phyloP scores from a whole-genome alignment of 1,140 invertebrate genomes.

The Achatina immaculata region DNA sequence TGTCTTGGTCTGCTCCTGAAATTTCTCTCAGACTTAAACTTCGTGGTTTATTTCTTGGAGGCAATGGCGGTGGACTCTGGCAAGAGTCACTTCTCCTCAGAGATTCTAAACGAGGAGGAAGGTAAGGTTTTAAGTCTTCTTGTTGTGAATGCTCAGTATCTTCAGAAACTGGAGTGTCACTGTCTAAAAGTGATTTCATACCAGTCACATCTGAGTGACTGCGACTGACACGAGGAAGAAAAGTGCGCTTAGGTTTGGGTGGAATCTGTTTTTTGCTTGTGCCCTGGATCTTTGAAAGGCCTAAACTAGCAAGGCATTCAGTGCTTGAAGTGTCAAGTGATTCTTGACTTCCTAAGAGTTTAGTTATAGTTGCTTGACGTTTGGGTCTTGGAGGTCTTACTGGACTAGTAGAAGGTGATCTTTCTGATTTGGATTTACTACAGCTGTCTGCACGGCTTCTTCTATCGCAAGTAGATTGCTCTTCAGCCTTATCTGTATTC shows the following conservation, averaged over 20 bases:
- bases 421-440: constrained; percentile 1
- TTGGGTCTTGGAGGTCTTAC: constrained; percentile 50
- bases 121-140: constrained; percentile 31
- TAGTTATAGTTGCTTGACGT: constrained; percentile 39
- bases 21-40: constrained; percentile 15
- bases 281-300: constrained; percentile 2
- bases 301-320: constrained; percentile 33
- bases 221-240: constrained; percentile 34
- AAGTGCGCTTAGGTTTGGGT: constrained; percentile 56
- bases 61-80: constrained; percentile 43
- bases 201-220: constrained; percentile 52
- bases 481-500: not conserved
- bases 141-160: constrained; percentile 2
- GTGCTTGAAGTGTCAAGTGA: constrained; percentile 37
- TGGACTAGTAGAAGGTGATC: constrained; percentile 31
- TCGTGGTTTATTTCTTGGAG: constrained; percentile 43
- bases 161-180: not conserved
- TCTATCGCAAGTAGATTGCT: constrained; percentile 17
- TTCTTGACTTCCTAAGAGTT: constrained; percentile 11
- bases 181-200: constrained; percentile 37
- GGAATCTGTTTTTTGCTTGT: constrained; percentile 44
- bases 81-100: constrained; percentile 24
- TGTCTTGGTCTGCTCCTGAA: not conserved
- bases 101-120: constrained; percentile 45
- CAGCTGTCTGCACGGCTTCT: not conserved